Evolutionary conservation across 2,797 vertebrate genomes (phyloP).

Genomic region (Lophotriccus pileatus): DNA sequence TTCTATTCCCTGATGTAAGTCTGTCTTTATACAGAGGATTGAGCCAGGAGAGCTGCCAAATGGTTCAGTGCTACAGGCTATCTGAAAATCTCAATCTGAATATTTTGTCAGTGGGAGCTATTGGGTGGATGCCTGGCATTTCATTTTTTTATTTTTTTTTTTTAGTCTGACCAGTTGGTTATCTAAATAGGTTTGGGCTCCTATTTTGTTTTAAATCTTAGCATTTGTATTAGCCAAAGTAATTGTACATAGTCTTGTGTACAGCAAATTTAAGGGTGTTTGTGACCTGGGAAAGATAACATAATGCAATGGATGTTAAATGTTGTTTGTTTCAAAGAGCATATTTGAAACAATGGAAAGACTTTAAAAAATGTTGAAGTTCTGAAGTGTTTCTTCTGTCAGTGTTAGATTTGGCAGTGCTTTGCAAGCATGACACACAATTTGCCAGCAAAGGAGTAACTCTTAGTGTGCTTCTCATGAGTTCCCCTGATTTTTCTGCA

Average conservation of each 20-base stretch:
- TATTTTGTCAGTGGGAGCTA: constrained; percentile 45
- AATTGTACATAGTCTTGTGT: not conserved
- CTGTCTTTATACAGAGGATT: not conserved
- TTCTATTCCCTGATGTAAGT: not conserved
- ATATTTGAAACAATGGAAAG: constrained; percentile 45
- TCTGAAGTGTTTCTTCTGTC: constrained; percentile 37
- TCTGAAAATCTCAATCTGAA: constrained; percentile 49
- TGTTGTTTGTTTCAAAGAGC: not conserved
- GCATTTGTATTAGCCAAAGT: not conserved
- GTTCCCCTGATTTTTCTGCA: not conserved
- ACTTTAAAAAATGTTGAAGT: constrained; percentile 45
- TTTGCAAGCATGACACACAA: not conserved
- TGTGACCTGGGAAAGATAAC: not conserved
- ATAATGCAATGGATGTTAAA: not conserved
- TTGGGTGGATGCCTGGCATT: constrained; percentile 15
- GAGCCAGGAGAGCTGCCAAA: constrained; percentile 25
- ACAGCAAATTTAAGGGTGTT: not conserved
- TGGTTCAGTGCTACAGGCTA: constrained; percentile 17
- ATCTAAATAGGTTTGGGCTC: not conserved
- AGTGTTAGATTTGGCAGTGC: constrained; percentile 40
- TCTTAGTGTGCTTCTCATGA: not conserved
- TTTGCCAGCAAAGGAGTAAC: constrained; percentile 9
- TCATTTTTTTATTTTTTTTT: not conserved
- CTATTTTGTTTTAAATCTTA: not conserved
- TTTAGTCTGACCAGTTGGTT: not conserved